Conservation (phyloP, 2,888 invertebrate genomes). For the Polyommatus icarus region DNA sequence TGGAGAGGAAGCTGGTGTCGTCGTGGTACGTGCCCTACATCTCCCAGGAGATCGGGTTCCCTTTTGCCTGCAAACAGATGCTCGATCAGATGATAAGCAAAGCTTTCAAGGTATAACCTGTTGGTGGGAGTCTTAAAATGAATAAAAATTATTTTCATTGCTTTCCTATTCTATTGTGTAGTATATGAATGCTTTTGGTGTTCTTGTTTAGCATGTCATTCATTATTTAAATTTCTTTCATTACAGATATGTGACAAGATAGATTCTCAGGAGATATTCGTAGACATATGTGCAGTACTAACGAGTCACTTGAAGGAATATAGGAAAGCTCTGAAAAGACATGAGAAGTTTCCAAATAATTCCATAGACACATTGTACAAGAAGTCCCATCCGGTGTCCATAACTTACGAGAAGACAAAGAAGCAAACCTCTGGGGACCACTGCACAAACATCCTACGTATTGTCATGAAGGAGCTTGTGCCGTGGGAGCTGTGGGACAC, state of each 20-base stretch:
- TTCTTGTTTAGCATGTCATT: too few relatives aligned
- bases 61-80: slow-evolving; percentile 75
- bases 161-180: too few relatives aligned
- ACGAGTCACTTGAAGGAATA: slow-evolving; percentile 84
- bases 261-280: slow-evolving; percentile 68
- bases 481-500: slow-evolving; percentile 86
- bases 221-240: slow-evolving; percentile 29
- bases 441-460: slow-evolving; percentile 80
- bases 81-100: slow-evolving; percentile 74
- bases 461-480: slow-evolving; percentile 81
- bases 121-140: too few relatives aligned
- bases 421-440: slow-evolving; percentile 76
- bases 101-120: slow-evolving; percentile 75
- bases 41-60: slow-evolving; percentile 74
- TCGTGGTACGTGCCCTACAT: slow-evolving; percentile 75
- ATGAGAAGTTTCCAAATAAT: slow-evolving; percentile 67
- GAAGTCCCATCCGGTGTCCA: slow-evolving; percentile 59
- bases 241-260: slow-evolving; percentile 70
- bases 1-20: slow-evolving; percentile 70
- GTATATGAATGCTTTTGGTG: too few relatives aligned
- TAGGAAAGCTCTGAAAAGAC: slow-evolving; percentile 80
- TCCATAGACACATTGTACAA: slow-evolving; percentile 76
- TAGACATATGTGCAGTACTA: slow-evolving; percentile 75
- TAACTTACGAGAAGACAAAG: slow-evolving; percentile 52
- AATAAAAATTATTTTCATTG: too few relatives aligned